These are phyloP conservation scores for Drosophila pseudoobscura DNA, from an alignment of 1,140 invertebrate species.

Conservation along the genomic window DNA sequence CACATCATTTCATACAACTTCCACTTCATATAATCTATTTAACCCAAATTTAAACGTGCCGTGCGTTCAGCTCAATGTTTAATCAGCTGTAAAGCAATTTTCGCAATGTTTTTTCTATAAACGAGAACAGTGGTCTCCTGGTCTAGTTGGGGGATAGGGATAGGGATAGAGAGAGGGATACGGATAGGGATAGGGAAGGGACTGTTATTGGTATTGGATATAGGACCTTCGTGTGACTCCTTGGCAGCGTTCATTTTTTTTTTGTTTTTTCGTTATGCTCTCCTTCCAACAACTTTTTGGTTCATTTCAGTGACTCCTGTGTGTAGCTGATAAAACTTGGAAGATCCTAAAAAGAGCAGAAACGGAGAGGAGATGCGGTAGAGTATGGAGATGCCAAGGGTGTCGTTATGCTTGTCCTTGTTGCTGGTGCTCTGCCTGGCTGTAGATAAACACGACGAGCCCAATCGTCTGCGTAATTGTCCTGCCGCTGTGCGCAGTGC, in stretches of 20 bases:
- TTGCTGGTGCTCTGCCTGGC: conserved; percentile 4
- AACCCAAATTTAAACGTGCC: conserved; percentile 80
- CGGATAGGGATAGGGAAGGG: conserved; percentile 6
- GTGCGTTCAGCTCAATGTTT: conserved; percentile 76
- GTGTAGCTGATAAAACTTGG: conserved; percentile 79
- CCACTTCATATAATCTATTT: conserved; percentile 81
- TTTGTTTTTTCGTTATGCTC: conserved; percentile 46
- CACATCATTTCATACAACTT: conserved; percentile 81
- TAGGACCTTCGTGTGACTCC: conserved; percentile 36
- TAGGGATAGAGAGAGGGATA: conserved; percentile 26
- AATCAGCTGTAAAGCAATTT: conserved; percentile 81
- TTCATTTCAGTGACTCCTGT: conserved; percentile 80
- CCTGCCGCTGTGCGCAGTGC: conserved; percentile 43
- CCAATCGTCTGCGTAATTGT: conserved; percentile 82
- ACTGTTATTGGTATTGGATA: conserved; percentile 41
- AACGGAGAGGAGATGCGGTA: conserved; percentile 2
- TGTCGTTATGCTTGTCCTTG: conserved; percentile 26
- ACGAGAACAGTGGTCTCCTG: conserved; percentile 45
- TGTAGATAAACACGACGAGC: conserved; percentile 57
- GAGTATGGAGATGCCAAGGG: conserved; percentile 12
- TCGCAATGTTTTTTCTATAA: conserved; percentile 79
- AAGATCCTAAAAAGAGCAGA: conserved; percentile 50
- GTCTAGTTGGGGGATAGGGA: conserved; percentile 11
- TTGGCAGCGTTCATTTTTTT: conserved; percentile 48
- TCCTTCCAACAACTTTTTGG: conserved; percentile 79